phyloP scores from a whole-genome alignment of 1,140 invertebrate species.

The Dinoponera quadriceps region DNA sequence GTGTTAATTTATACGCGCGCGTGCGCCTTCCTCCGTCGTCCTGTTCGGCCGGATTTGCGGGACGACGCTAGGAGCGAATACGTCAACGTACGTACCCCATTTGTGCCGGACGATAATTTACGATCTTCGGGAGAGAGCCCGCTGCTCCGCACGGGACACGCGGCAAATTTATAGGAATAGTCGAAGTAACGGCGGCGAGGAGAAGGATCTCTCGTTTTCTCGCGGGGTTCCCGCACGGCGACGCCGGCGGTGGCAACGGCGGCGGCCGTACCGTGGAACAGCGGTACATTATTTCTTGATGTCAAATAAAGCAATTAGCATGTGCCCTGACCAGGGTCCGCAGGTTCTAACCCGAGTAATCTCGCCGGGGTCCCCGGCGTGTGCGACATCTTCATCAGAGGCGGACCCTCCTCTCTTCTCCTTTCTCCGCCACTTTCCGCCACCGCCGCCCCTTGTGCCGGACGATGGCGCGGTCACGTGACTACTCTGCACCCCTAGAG shows the following conservation, averaged over 20 bases:
- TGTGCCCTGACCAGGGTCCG: constrained; percentile 83
- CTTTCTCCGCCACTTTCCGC: constrained; percentile 67
- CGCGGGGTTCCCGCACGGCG: constrained; percentile 44
- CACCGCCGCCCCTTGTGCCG: constrained; percentile 50
- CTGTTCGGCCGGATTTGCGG: background rate
- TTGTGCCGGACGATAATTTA: background rate
- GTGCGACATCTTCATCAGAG: constrained; percentile 86
- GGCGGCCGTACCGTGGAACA: constrained; percentile 65
- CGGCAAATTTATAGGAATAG: constrained; percentile 63
- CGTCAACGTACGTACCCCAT: background rate
- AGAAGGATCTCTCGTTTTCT: constrained; percentile 70
- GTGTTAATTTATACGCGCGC: background rate
- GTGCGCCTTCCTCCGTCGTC: too few species aligned
- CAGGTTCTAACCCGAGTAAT: constrained; percentile 82
- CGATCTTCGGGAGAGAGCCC: constrained; percentile 13
- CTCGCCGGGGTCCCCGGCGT: constrained; percentile 83
- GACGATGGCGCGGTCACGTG: constrained; percentile 67
- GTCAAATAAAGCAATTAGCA: constrained; percentile 87
- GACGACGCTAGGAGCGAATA: background rate
- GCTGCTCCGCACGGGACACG: background rate
- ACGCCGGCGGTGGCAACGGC: background rate
- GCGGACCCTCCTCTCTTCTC: constrained; percentile 68
- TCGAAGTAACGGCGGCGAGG: constrained; percentile 41
- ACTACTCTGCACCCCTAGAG: constrained; percentile 66
- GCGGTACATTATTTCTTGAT: constrained; percentile 85